Percentiles rank a stretch among this genome's conserved stretches.
Conservation (phyloP, 2,888 invertebrate species). For the Patella ulyssiponensis region DNA sequence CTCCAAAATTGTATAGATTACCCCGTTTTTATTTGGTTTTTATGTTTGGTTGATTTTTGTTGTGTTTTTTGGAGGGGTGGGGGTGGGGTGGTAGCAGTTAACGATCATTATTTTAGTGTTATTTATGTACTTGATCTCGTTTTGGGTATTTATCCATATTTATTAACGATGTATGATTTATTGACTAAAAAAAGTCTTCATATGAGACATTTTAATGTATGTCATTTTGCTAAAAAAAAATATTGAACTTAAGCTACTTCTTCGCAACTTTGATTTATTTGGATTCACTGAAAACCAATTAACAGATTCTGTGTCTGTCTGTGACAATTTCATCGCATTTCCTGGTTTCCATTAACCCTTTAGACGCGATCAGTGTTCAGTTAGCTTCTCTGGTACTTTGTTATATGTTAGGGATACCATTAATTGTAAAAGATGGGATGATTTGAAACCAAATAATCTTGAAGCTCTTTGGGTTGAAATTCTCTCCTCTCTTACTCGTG, state of each 20-base stretch:
- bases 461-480: neutral
- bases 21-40: no score
- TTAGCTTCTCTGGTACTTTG: neutral
- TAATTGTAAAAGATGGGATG: neutral
- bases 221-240: neutral
- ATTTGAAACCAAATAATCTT: neutral
- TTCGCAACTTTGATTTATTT: neutral
- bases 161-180: neutral
- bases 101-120: no score
- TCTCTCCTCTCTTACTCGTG: no score
- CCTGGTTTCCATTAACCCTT: neutral
- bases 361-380: no score
- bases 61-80: no score
- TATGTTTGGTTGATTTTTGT: no score
- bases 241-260: neutral
- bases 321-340: neutral
- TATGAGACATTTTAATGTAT: neutral
- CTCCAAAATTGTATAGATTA: no score
- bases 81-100: no score
- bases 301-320: neutral
- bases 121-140: no score
- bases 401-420: neutral
- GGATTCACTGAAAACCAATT: neutral
- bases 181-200: neutral
- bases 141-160: neutral